Conservation (phyloP, 2,888 invertebrate genomes). For the Epinotia bilunana region DNA sequence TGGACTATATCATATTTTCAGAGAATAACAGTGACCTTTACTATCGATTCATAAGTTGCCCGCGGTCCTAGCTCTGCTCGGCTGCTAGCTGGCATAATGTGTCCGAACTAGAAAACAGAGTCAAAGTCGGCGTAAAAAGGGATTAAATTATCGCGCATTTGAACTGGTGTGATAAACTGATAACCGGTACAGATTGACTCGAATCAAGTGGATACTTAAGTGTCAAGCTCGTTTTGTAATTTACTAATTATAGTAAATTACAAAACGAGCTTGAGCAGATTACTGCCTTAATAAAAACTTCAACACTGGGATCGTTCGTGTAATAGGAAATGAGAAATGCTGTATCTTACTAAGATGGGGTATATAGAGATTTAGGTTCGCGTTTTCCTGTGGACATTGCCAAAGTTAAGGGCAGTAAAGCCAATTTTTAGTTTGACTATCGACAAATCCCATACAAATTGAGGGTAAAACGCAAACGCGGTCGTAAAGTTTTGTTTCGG, state of each 20-base stretch:
- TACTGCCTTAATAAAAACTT: background rate
- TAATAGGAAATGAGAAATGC: background rate
- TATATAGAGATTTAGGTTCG: too few species aligned
- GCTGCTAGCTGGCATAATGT: background rate
- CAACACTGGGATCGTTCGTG: background rate
- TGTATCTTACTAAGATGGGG: too few species aligned
- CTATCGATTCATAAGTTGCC: background rate
- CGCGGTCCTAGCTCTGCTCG: background rate
- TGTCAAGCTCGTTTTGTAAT: background rate
- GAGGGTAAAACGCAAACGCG: too few species aligned
- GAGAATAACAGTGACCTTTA: background rate
- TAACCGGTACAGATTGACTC: background rate
- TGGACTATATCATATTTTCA: too few species aligned
- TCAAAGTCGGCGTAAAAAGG: background rate
- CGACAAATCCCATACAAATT: too few species aligned
- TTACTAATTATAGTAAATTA: too few species aligned
- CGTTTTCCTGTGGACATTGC: too few species aligned
- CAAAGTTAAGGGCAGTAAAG: too few species aligned
- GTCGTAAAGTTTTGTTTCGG: too few species aligned
- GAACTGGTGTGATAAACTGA: background rate
- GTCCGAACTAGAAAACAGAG: background rate
- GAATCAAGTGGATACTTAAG: background rate
- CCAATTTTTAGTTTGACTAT: too few species aligned
- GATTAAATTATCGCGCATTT: background rate
- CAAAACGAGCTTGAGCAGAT: too few species aligned